Evolutionary conservation across 2,888 invertebrate genomes (phyloP), one percentile per base, ranked within the genome.

Genomic region (Drosophila borborema): DNA sequence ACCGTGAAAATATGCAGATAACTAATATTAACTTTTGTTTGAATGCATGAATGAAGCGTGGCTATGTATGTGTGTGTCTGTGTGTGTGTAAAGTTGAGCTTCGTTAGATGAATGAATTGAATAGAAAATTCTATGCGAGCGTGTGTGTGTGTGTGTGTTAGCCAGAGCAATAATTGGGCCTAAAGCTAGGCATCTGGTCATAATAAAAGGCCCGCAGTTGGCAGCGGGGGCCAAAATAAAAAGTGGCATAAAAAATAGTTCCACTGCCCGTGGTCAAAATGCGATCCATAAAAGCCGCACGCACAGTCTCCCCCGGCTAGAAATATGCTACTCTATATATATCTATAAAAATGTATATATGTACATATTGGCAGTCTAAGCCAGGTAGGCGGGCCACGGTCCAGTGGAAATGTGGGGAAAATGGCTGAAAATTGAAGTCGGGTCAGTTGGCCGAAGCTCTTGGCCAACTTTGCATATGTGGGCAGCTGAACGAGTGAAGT

Each of bases 1-100:
- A 85, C 85, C 87, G 82, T 85, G 85, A 85, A 85, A 85, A 85
- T 83, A 85, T 85, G 82, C 86, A 85, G 86, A 85, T 85, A 85
- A 87, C 85, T 87, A 85, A 85, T 85, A 87, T 87, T 87, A 87
- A 85, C 78, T 85, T 84, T 81, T 80, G 66, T 84, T 77, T 72
- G 71, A 86, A 86, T 80, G 82, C 82, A 82, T 85, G 85, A 85
- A 85, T 85, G 87, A 85, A 87, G 85, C 82, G 64, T 77, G 76
- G 74, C 46, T 46, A 31, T 45, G 34, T 36, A 23, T 58, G 53
- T 53, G 46, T 65, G 34, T n/a, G 23, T n/a, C 31, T 41, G 36
- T 41, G 34, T 40, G 38, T 43, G 31, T 59, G 38, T 54, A 62
- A 65, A 63, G 40, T 28, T 16, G 55, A 54, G 46, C 49, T 67